A percentile compares a stretch with the other conserved stretches of the same genome.
phyloP scores from a whole-genome alignment of 2,797 vertebrate species.

The Sciurus carolinensis region DNA sequence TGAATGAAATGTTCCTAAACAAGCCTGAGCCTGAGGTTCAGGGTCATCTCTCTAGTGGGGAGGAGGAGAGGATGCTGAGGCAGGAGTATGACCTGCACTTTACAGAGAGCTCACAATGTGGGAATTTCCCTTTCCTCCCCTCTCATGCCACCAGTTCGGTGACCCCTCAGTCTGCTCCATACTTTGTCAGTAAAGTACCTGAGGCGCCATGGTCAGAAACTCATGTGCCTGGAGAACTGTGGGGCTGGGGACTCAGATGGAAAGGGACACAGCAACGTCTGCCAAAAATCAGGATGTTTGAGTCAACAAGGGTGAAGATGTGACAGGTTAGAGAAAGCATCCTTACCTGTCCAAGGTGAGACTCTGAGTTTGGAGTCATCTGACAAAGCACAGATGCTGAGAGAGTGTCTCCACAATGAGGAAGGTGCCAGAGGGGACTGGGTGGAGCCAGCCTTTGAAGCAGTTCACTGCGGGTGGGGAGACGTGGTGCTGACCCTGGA shows the following conservation, averaged over 20 bases:
- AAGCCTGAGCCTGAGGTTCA: neutral
- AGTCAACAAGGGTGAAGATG: neutral
- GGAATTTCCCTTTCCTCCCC: conserved; percentile 15
- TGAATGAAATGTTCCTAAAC: neutral
- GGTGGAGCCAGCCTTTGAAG: too few relatives aligned
- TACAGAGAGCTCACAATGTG: neutral
- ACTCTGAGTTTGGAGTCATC: neutral
- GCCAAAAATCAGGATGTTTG: neutral
- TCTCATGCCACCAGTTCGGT: neutral
- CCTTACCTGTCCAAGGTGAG: neutral
- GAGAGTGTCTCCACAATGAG: neutral
- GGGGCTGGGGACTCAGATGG: neutral
- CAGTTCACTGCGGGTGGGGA: rapidly evolving
- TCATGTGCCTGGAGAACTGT: neutral
- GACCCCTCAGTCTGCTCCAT: neutral
- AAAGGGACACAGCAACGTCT: neutral
- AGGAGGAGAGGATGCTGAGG: neutral
- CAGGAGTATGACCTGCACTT: neutral
- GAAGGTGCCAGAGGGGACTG: neutral
- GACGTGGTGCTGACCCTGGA: neutral
- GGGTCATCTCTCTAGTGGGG: neutral
- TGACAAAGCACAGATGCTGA: neutral
- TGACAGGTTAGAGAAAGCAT: neutral
- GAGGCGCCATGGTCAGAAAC: neutral
- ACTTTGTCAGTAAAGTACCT: neutral